phyloP scores from a whole-genome alignment of 1,140 invertebrate genomes.

The Physella acuta region DNA sequence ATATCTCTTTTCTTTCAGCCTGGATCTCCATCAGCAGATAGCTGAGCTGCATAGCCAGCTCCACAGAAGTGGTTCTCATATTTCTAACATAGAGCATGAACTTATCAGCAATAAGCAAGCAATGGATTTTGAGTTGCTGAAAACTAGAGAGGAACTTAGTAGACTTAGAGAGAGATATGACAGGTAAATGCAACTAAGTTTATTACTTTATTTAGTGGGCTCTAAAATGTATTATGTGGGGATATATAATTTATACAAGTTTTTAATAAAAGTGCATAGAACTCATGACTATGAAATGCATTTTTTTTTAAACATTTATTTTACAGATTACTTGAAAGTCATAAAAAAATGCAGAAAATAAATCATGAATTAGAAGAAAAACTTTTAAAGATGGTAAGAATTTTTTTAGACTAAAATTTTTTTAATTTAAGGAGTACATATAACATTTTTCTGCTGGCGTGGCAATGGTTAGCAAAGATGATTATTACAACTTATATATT shows the following conservation, averaged over 20 bases:
- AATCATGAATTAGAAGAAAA: constrained; percentile 96
- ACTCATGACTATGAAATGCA: too few relatives aligned
- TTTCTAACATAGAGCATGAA: constrained; percentile 83
- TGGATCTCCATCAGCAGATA: constrained; percentile 82
- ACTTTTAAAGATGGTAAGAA: constrained; percentile 81
- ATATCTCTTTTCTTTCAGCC: constrained; percentile 53
- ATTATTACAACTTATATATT: too few relatives aligned
- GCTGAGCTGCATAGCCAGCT: constrained; percentile 81
- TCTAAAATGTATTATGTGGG: too few relatives aligned
- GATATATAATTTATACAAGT: too few relatives aligned
- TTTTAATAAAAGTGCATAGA: too few relatives aligned
- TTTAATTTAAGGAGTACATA: too few relatives aligned
- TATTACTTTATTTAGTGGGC: too few relatives aligned
- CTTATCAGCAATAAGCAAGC: constrained; percentile 76
- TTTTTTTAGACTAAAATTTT: too few relatives aligned
- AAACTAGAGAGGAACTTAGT: constrained; percentile 79
- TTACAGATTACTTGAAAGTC: constrained; percentile 82
- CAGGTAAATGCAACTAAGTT: too few relatives aligned
- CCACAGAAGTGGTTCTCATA: constrained; percentile 77
- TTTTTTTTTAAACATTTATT: too few relatives aligned
- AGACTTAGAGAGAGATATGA: constrained; percentile 91
- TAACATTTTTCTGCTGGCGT: too few relatives aligned
- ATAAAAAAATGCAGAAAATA: constrained; percentile 90
- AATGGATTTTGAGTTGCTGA: constrained; percentile 72
- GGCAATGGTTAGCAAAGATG: too few relatives aligned